Evolutionary conservation across 1,140 invertebrate species (phyloP).

Genomic region (Hyphantria cunea): DNA sequence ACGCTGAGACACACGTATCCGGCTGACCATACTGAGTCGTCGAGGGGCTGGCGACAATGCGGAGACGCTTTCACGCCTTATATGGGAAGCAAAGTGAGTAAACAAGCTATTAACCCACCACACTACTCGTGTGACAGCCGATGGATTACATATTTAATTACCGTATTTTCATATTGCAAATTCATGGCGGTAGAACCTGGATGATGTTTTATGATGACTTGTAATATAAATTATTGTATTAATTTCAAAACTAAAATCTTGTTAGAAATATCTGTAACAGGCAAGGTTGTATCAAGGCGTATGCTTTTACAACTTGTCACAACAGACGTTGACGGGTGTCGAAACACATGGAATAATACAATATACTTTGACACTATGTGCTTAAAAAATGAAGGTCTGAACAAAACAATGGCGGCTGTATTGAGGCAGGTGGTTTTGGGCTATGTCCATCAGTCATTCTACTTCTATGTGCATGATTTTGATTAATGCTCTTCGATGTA

Average conservation of each 20-base stretch:
- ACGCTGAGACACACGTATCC: conserved; percentile 41
- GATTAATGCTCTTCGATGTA: conserved; percentile 58
- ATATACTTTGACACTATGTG: conserved; percentile 56
- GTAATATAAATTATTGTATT: too few species aligned
- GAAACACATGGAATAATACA: conserved; percentile 70
- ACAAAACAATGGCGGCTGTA: conserved; percentile 67
- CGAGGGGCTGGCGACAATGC: conserved; percentile 64
- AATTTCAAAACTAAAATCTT: too few species aligned
- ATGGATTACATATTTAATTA: conserved; percentile 75
- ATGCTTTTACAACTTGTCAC: conserved; percentile 58
- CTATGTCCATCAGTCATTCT: conserved; percentile 52
- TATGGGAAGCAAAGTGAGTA: conserved; percentile 62
- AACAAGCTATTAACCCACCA: conserved; percentile 67
- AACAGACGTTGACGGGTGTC: conserved; percentile 64
- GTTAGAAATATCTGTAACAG: too few species aligned
- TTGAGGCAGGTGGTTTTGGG: conserved; percentile 62
- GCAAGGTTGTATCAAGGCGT: conserved; percentile 50
- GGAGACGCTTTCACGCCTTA: conserved; percentile 74
- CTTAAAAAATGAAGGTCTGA: conserved; percentile 49
- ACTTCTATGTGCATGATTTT: conserved; percentile 40
- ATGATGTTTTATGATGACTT: conserved; percentile 11
- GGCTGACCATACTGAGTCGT: conserved; percentile 39
- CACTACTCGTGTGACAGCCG: conserved; percentile 53
- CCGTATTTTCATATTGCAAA: conserved; percentile 47
- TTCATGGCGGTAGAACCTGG: conserved; percentile 1